Evolutionary conservation across 2,888 invertebrate genomes (phyloP), one percentile per base, ranked within the genome.

Genomic region (Drosophila cognata): DNA sequence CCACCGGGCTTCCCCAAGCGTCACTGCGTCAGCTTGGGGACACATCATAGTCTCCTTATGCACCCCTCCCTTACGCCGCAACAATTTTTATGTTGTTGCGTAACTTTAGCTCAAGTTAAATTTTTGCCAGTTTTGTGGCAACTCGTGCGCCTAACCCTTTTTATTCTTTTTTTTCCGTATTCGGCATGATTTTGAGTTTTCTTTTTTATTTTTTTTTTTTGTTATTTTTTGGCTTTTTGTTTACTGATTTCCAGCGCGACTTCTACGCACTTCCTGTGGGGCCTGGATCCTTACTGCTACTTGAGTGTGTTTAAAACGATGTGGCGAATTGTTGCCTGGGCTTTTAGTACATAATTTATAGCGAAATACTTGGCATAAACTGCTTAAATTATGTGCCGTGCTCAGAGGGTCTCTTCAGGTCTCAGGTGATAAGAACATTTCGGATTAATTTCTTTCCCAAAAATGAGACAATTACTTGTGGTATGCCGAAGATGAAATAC

Each of bases 301-400:
- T 71, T 65, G 65, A 77, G 68, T 67, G 70, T 63, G 73, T 67
- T 71, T 73, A 74, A 77, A 86, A 86, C 81, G 77, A 90, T 85
- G 85, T 90, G 88, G 86, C 62, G 90, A 85, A 74, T 88, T 79
- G 77, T 70, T 65, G 75, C 51, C 71, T 60, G 59, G 68, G 81
- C 88, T 80, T 76, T 85, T 88, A 90, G 77, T 85, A 85, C 83
- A 86, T 88, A 88, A 90, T 86, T 90, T 88, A 86, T 88, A 74
- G 73, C 25, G 65, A 75, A 80, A 80, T 74, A 74, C 72, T 74
- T 67, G 51, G 74, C 80, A 82, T 90, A 90, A 85, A 88, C 65
- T 76, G 80, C 78, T 85, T 85, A 82, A 85, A 85, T 82, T 82
- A 86, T 90, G 81, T 77, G 90, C 55, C 66, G 65, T 48, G 60